Percentiles rank a stretch among this genome's conserved stretches.
These are phyloP conservation scores for Eunapius fragilis DNA, from an alignment of 37 sponge, comb jelly and placozoan genomes.

Conservation along the genomic window DNA sequence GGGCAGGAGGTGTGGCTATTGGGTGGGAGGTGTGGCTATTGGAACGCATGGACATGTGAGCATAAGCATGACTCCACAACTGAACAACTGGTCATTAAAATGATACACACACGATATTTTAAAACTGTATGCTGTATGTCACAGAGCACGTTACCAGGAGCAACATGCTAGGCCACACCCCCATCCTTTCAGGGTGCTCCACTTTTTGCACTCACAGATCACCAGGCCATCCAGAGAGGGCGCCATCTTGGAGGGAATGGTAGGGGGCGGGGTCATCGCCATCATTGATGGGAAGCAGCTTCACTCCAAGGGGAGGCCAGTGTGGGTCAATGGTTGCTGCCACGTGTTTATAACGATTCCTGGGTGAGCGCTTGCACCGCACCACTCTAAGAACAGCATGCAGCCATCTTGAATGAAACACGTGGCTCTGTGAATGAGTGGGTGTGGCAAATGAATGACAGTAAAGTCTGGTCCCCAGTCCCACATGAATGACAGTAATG, in stretches of 20 bases:
- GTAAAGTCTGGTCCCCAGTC: not conserved
- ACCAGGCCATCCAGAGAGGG: not conserved
- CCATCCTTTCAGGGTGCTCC: not conserved
- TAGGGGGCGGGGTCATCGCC: not conserved
- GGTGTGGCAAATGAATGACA: not conserved
- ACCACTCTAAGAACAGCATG: constrained; percentile 17
- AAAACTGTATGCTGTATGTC: no score
- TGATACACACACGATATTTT: no score
- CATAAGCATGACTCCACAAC: no score
- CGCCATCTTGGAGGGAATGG: not conserved
- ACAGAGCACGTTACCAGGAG: no score
- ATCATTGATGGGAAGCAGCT: not conserved
- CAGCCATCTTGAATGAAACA: constrained; percentile 40
- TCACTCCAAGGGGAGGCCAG: constrained; percentile 32
- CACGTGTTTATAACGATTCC: constrained; percentile 66
- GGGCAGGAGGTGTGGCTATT: no score
- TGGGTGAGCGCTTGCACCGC: constrained; percentile 53
- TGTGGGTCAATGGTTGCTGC: constrained; percentile 4
- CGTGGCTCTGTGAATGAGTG: constrained; percentile 23
- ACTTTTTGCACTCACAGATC: not conserved
- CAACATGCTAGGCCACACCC: not conserved
- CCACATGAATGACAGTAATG: not conserved
- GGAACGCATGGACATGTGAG: no score
- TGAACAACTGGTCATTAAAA: no score
- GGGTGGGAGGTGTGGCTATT: no score